phyloP scores from a whole-genome alignment of 2,888 invertebrate species.

The Drosophila silvestris region DNA sequence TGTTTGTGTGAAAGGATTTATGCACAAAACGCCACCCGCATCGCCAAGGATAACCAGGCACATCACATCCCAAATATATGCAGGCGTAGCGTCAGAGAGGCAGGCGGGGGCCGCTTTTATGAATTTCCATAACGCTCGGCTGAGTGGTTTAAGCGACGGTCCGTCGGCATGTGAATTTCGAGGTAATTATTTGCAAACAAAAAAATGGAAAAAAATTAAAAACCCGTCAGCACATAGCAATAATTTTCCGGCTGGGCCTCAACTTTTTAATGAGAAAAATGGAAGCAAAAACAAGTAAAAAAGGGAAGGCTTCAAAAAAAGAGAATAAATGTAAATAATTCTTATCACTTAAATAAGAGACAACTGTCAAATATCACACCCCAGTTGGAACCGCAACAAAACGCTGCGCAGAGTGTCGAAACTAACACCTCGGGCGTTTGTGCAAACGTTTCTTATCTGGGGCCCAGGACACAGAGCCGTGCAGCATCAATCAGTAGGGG shows the following conservation, averaged over 20 bases:
- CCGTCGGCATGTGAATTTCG: constrained; percentile 53
- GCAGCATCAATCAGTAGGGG: constrained; percentile 50
- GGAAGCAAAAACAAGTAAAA: constrained; percentile 27
- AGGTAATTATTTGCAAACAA: constrained; percentile 76
- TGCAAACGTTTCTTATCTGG: constrained; percentile 65
- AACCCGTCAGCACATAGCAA: constrained; percentile 66
- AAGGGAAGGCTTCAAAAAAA: constrained; percentile 5
- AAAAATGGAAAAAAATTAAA: constrained; percentile 22
- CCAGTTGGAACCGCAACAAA: constrained; percentile 54
- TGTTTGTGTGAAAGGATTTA: constrained; percentile 73
- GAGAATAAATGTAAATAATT: constrained; percentile 65
- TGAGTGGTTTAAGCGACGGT: constrained; percentile 68
- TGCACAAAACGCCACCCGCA: constrained; percentile 76
- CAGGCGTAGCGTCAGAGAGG: constrained; percentile 23
- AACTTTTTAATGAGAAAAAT: constrained; percentile 77
- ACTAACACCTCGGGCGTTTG: constrained; percentile 69
- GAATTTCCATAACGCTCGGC: constrained; percentile 76
- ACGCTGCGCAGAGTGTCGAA: constrained; percentile 47
- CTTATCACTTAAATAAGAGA: constrained; percentile 65
- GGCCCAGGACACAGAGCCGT: constrained; percentile 21
- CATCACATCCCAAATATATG: constrained; percentile 56
- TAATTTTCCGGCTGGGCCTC: constrained; percentile 63
- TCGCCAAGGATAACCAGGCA: constrained; percentile 44
- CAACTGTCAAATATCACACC: constrained; percentile 79
- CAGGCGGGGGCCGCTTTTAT: constrained; percentile 40